Conservation (phyloP, 2,888 invertebrate species). For the Latrodectus hesperus region DNA sequence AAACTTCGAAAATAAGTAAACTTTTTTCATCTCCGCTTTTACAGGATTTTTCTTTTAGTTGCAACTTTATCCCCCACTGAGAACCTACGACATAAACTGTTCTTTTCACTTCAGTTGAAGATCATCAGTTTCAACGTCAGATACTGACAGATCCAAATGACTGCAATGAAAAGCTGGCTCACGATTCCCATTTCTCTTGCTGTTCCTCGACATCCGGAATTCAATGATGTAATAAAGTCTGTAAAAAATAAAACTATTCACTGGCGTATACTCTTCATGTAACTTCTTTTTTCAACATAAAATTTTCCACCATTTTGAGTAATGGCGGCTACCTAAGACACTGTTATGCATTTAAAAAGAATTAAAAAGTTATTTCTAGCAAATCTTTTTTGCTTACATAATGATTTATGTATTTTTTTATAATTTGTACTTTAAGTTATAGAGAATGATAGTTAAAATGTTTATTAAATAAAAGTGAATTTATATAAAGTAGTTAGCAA, state of each 20-base stretch:
- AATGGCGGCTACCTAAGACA: neutral
- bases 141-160: slow-evolving; percentile 64
- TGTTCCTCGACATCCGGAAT: slow-evolving; percentile 9
- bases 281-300: neutral
- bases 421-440: too few relatives aligned
- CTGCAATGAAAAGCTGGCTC: slow-evolving; percentile 37
- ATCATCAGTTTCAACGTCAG: slow-evolving; percentile 45
- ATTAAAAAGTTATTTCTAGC: too few relatives aligned
- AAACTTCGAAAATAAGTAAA: neutral
- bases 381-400: too few relatives aligned
- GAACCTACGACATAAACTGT: slow-evolving; percentile 3
- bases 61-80: neutral
- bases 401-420: too few relatives aligned
- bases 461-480: too few relatives aligned
- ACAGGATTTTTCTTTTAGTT: neutral
- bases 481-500: too few relatives aligned
- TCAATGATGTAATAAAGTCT: slow-evolving; percentile 56
- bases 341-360: too few relatives aligned
- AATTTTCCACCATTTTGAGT: neutral
- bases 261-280: neutral
- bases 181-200: slow-evolving; percentile 4
- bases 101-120: slow-evolving; percentile 30
- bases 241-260: slow-evolving; percentile 3
- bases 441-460: too few relatives aligned
- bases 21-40: neutral